These are phyloP conservation scores for Tadarida brasiliensis DNA, from an alignment of 2,797 vertebrate genomes.

Conservation along the genomic window DNA sequence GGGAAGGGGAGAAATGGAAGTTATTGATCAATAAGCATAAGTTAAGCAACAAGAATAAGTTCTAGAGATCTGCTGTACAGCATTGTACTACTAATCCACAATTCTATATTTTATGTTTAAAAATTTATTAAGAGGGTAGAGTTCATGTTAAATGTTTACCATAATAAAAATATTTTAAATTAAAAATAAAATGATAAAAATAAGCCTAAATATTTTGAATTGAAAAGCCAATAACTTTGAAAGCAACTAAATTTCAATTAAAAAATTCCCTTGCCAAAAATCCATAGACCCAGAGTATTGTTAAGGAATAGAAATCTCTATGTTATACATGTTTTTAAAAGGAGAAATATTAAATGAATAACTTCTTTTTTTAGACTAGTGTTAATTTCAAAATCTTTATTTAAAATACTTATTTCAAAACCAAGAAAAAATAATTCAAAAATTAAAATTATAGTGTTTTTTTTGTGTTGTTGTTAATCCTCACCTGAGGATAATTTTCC, in stretches of 20 bases:
- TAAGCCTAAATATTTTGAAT: not conserved
- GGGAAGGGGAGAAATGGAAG: too few species aligned
- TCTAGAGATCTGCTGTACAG: too few species aligned
- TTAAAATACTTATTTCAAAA: constrained; percentile 10
- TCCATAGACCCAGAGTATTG: not conserved
- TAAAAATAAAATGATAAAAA: not conserved
- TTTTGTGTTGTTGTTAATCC: too few species aligned
- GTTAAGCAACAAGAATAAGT: too few species aligned
- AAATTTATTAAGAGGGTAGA: too few species aligned
- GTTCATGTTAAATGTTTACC: too few species aligned
- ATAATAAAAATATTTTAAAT: too few species aligned
- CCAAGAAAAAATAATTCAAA: not conserved
- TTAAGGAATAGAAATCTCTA: not conserved
- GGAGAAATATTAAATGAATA: not conserved
- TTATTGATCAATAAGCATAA: too few species aligned
- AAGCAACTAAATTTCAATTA: not conserved
- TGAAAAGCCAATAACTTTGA: not conserved
- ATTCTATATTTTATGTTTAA: too few species aligned
- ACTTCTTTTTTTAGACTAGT: not conserved
- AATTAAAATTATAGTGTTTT: not conserved
- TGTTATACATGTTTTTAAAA: not conserved
- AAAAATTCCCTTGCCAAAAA: not conserved
- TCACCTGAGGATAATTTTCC: too few species aligned
- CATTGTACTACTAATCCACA: too few species aligned
- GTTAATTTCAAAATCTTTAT: constrained; percentile 16